Evolutionary conservation across 30 jellyfish, hydroid and myxozoan species (phyloP).

Genomic region (Hydra vulgaris): DNA sequence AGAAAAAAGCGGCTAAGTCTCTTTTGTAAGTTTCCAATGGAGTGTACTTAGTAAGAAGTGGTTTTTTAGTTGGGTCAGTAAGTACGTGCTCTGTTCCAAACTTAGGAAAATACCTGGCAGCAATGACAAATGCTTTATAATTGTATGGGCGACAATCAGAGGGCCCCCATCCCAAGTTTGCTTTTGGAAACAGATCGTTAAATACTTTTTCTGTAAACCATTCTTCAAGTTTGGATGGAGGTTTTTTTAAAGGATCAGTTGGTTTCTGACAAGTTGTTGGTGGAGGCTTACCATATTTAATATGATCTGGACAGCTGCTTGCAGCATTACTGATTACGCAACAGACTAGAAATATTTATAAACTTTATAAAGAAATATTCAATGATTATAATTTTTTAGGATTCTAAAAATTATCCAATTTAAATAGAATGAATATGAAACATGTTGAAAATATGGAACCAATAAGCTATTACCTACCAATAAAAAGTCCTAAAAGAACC

Average conservation of each 20-base stretch:
- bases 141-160: slow-evolving; percentile 80
- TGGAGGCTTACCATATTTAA: slow-evolving; percentile 52
- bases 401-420: no score
- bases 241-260: slow-evolving; percentile 69
- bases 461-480: no score
- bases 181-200: slow-evolving; percentile 81
- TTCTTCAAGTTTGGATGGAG: slow-evolving; percentile 57
- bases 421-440: no score
- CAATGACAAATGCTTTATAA: slow-evolving; percentile 72
- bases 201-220: slow-evolving; percentile 71
- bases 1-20: slow-evolving; percentile 82
- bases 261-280: slow-evolving; percentile 68
- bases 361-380: no score
- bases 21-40: slow-evolving; percentile 53
- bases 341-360: not conserved
- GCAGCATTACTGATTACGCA: slow-evolving; percentile 3
- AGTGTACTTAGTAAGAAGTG: slow-evolving; percentile 47
- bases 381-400: no score
- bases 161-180: slow-evolving; percentile 82
- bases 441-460: no score
- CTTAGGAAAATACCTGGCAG: slow-evolving; percentile 84
- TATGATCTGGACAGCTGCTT: slow-evolving; percentile 62
- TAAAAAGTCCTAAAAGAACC: not conserved
- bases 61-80: slow-evolving; percentile 44
- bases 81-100: slow-evolving; percentile 77